Percentiles rank a stretch among this genome's conserved stretches.
Conservation (phyloP, 2,113 vertebrate species). For the Merops nubicus region DNA sequence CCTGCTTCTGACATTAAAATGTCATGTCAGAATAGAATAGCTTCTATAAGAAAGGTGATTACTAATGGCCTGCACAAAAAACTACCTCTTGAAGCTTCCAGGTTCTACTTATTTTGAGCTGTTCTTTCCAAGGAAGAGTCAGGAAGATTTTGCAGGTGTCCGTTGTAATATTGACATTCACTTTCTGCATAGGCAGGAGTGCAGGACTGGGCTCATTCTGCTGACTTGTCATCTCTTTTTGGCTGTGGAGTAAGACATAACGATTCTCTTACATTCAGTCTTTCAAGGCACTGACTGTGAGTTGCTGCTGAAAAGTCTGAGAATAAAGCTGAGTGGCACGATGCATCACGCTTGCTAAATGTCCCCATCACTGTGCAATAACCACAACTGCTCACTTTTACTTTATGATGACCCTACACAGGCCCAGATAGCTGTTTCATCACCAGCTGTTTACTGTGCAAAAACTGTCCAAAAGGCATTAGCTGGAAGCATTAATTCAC, state of each 20-base stretch:
- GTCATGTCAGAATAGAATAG: fast-evolving
- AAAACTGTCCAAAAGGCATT: background rate
- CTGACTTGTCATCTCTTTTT: background rate
- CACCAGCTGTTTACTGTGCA: background rate
- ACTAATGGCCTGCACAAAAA: background rate
- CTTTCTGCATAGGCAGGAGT: background rate
- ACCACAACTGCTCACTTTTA: background rate
- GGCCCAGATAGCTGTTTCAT: background rate
- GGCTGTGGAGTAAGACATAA: background rate
- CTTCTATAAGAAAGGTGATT: background rate
- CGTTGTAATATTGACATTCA: background rate
- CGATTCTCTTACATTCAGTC: background rate
- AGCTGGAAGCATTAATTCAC: background rate
- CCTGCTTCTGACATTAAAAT: background rate
- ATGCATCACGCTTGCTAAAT: background rate
- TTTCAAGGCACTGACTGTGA: background rate
- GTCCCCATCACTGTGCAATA: background rate
- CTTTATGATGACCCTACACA: background rate
- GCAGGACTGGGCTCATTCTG: background rate
- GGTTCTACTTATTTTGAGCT: background rate
- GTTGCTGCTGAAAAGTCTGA: background rate
- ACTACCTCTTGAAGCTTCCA: background rate
- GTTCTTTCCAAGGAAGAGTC: background rate
- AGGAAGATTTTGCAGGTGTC: background rate
- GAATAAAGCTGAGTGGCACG: background rate